Evolutionary conservation across 92 coral and sea anemone genomes (phyloP), one percentile per base, ranked within the genome.

Genomic region (Epizoanthus rinbou): DNA sequence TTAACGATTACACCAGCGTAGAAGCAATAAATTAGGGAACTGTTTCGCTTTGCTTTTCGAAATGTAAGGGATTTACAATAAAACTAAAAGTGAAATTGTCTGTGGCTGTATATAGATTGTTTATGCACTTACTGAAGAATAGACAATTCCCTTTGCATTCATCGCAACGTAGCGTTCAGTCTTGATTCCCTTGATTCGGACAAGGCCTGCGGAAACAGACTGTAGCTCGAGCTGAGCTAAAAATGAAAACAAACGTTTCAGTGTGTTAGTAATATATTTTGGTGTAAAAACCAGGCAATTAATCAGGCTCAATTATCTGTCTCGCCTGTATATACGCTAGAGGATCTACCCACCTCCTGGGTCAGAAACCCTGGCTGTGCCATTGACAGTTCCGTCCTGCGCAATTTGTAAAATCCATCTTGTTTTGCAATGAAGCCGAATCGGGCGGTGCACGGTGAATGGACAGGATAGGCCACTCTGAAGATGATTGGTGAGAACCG

Each of bases 351-450:
- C 33, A 53, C 64, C 64, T 74, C 50, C 80, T 13, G 80, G 10
- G 8, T 5, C 45, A 23, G 45, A 74, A 23, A 6, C 45, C 13
- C 47, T 74, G 64, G 28, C 53, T 22, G 65, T 74, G 3, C 80
- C 80, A 18, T 74, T 74, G 18, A 74, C 80, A 17, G 63, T 74
- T 53, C 80, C 80, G 24, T 74, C 80, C 50, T 74, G 64, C 11
- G 80, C 80, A 19, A 74, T 52, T 22, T 74, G 65, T 18, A 74
- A 50, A 52, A 74, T 53, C 64, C 80, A 74, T 3, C 47, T 25
- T 19, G 59, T 31, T 74, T 54, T 74, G 62, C 80, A 74, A 24
- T 14, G 33, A 3, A 74, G 23, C 19, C n/a, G 28, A 13, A 47
- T 74, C 23, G 8, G 64, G 4, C 10, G n/a, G 23, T 45, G 43